Base-by-base conservation (phyloP, 2,888 invertebrate genomes). In the Sesia bembeciformis region DNA sequence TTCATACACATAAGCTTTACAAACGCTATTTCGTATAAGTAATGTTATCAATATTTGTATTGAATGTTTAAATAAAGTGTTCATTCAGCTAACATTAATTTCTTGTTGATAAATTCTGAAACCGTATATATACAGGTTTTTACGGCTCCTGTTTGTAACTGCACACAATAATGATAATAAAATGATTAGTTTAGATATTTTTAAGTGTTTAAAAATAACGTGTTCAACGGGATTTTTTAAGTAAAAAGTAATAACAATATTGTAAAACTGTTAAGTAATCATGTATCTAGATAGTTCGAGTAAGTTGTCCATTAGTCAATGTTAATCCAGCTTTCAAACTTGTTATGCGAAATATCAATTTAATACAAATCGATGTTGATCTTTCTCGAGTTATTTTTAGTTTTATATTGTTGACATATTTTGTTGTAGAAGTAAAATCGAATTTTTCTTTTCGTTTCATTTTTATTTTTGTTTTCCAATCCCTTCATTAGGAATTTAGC, bases 171-270 rank as follows among this genome's bases (percentile, higher is more conserved):
- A 84, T 79, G 69, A 72, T 83, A 23, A 23, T 23, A 39, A 49
- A 81, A 81, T 70, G 78, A 78, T 73, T 85, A 87, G 82, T 81
- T 83, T 86, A 88, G 83, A 23, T 23, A 23, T 23, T 23, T 23
- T 77, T 87, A 86, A 87, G 85, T 80, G 83, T 86, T 84, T 81
- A 78, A 76, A 65, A 60, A 64, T 76, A 76, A 72, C 83, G 88
- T 88, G 86, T 89, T 88, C 87, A 85, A 79, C 76, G 83, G 84
- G 80, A 80, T 81, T 84, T 85, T 81, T 84, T 85, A 87, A 85
- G 85, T 83, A 84, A 70, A 76, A 76, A 72, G 72, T 73, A 67
- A 70, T 68, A 70, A 77, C 74, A 78, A 78, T 76, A 81, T 79
- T 86, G 83, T 87, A 83, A 84, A 84, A 85, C 84, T 84, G 83